Conservation (phyloP, 1,140 invertebrate genomes). For the Drusus annulatus region DNA sequence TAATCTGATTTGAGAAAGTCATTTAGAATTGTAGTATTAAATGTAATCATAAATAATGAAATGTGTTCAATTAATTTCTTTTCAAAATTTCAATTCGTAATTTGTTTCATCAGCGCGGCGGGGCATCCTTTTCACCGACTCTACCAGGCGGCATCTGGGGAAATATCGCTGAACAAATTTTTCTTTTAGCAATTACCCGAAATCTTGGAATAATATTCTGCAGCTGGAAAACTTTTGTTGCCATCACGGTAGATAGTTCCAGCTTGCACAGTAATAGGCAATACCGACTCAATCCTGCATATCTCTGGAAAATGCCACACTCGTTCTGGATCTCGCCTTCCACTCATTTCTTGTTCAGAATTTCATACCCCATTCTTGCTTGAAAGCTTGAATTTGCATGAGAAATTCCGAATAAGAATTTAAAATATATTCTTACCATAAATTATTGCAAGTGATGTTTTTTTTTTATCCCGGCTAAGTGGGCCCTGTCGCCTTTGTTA, state of each 20-base stretch:
- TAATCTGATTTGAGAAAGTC: no score
- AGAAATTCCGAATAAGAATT: conserved; percentile 26
- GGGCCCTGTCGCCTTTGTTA: conserved; percentile 13
- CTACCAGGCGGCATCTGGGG: conserved; percentile 13
- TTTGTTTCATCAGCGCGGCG: not conserved
- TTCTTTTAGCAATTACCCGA: conserved; percentile 40
- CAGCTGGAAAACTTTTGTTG: not conserved
- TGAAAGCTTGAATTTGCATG: conserved; percentile 29
- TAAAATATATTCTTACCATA: conserved; percentile 36
- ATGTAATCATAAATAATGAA: not conserved
- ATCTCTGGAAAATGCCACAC: not conserved
- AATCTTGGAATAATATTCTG: conserved; percentile 46
- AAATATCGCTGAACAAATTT: conserved; percentile 38
- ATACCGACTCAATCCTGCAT: not conserved
- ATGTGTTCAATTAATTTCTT: not conserved
- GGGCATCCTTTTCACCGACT: not conserved
- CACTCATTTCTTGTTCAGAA: not conserved
- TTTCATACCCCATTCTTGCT: not conserved
- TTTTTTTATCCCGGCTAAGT: conserved; percentile 4
- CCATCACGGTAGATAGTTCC: not conserved
- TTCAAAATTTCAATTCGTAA: not conserved
- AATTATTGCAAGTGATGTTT: conserved; percentile 9
- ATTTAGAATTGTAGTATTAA: no score
- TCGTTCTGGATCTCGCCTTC: not conserved
- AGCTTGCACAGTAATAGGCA: not conserved